Evolutionary conservation across 2,888 invertebrate genomes (phyloP).

Genomic region (Thyatira batis): DNA sequence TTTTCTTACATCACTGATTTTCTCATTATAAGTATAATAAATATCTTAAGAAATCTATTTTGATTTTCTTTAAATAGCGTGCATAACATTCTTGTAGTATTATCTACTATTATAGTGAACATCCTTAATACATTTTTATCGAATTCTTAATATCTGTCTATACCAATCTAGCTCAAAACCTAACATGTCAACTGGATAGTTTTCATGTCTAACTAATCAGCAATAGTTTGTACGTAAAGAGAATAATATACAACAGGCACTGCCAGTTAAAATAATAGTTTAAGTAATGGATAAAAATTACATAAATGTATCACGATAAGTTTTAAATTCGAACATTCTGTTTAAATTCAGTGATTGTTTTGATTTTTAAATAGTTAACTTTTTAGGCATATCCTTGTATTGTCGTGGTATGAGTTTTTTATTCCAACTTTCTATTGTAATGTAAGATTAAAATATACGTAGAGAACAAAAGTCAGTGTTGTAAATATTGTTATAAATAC

Average conservation of each 20-base stretch:
- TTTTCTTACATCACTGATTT: slow-evolving; percentile 8
- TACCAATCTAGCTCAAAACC: neutral
- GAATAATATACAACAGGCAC: slow-evolving; percentile 45
- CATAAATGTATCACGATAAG: neutral
- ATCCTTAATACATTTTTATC: neutral
- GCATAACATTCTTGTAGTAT: neutral
- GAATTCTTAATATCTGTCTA: neutral
- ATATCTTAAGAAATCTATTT: neutral
- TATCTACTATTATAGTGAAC: neutral
- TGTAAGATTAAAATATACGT: slow-evolving; percentile 7
- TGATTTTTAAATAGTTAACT: neutral
- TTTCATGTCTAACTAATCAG: slow-evolving; percentile 6
- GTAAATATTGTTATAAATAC: slow-evolving; percentile 60
- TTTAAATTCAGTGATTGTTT: neutral
- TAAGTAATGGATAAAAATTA: slow-evolving; percentile 13
- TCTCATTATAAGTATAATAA: neutral
- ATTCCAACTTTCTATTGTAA: slow-evolving; percentile 3
- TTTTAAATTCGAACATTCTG: neutral
- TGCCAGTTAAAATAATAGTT: slow-evolving; percentile 45
- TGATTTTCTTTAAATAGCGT: neutral
- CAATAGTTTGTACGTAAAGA: slow-evolving; percentile 15
- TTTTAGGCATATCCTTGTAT: neutral
- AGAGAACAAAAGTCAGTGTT: slow-evolving; percentile 44
- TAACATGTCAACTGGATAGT: neutral
- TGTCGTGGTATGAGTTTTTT: neutral